Percentiles rank a stretch among this genome's conserved stretches.
Conservation (phyloP, 2,113 vertebrate genomes). For the Archocentrus centrarchus region DNA sequence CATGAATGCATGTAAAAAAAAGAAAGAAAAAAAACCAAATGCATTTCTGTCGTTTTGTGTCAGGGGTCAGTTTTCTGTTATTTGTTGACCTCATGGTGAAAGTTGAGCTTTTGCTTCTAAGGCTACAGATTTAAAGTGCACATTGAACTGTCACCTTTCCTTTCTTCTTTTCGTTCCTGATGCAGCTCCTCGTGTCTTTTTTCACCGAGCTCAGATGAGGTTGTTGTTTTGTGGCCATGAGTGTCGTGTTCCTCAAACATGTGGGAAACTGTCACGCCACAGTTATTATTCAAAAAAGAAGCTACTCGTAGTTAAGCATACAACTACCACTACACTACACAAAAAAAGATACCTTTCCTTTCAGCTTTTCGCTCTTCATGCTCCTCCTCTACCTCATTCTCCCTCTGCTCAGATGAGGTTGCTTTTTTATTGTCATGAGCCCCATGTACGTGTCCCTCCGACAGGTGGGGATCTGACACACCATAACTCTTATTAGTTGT, state of each 20-base stretch:
- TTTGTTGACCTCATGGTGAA: background rate
- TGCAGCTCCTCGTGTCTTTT: background rate
- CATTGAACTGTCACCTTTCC: conserved; percentile 19
- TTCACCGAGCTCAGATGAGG: background rate
- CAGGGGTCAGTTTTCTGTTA: no score
- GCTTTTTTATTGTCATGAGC: background rate
- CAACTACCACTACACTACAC: background rate
- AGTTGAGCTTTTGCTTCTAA: background rate
- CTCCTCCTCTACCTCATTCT: background rate
- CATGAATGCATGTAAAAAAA: background rate
- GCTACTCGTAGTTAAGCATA: background rate
- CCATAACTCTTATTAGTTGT: background rate
- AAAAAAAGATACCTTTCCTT: background rate
- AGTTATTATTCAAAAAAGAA: background rate
- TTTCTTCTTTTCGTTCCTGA: background rate
- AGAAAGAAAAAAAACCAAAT: background rate
- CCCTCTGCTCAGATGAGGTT: background rate
- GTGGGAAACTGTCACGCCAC: background rate
- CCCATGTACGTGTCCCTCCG: background rate
- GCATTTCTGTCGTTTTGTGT: background rate
- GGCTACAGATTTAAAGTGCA: background rate
- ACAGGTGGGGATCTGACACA: conserved; percentile 4
- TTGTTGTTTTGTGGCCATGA: background rate
- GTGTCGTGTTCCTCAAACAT: background rate
- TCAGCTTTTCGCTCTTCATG: background rate